A percentile compares a stretch with the other conserved stretches of the same genome.
Conservation (phyloP, 2,113 vertebrate species). For the Ahaetulla prasina region DNA sequence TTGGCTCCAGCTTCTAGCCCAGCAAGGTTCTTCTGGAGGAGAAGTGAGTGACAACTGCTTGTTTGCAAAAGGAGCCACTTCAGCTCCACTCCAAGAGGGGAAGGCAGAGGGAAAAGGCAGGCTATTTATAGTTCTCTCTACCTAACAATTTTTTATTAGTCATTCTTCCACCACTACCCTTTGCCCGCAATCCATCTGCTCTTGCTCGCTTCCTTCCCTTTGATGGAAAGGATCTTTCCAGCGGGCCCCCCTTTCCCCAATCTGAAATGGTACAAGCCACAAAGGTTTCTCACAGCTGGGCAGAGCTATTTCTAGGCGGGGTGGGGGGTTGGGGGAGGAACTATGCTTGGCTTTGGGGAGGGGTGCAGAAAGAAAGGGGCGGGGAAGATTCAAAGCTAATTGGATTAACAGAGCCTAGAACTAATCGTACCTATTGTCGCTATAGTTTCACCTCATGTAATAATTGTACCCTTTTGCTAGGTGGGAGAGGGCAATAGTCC, state of each 20-base stretch:
- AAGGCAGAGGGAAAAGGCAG: neutral
- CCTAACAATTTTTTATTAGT: neutral
- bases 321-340: neutral
- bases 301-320: neutral
- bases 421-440: neutral
- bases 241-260: neutral
- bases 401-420: neutral
- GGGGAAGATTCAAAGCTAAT: neutral
- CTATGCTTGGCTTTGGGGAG: neutral
- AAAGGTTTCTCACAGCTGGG: neutral
- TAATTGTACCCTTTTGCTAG: neutral
- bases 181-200: neutral
- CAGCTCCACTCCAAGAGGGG: neutral
- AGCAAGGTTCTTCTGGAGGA: neutral
- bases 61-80: neutral
- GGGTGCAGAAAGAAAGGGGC: neutral
- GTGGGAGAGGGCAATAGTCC: neutral
- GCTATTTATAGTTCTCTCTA: neutral
- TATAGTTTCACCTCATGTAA: neutral
- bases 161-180: neutral
- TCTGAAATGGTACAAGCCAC: neutral
- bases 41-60: neutral
- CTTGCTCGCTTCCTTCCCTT: neutral
- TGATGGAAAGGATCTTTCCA: neutral
- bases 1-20: neutral